Evolutionary conservation across 2,797 vertebrate genomes (phyloP).

Genomic region (Sebastes oblongus): DNA sequence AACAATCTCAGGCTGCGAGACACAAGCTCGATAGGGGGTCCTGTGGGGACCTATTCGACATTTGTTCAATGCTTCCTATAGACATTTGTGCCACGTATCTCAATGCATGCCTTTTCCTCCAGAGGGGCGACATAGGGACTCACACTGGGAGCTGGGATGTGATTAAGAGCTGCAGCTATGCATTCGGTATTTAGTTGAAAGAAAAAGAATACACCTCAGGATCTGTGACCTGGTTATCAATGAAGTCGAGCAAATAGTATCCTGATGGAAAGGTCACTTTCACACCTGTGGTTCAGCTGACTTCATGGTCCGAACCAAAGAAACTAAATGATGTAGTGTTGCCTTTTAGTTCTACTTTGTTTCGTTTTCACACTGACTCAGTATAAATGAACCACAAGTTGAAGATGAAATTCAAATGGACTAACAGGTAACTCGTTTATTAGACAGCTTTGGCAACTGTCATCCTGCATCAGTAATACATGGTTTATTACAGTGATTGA

Average conservation of each 20-base stretch:
- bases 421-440: neutral
- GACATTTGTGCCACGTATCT: constrained; percentile 46
- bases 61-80: constrained; percentile 60
- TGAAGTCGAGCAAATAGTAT: neutral
- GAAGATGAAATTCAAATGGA: neutral
- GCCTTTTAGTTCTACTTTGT: neutral
- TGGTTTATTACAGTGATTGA: neutral
- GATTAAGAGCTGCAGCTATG: constrained; percentile 44
- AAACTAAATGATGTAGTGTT: neutral
- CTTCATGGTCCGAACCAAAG: neutral
- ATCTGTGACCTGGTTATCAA: constrained; percentile 10
- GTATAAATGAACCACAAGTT: neutral
- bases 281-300: neutral
- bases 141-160: constrained; percentile 35
- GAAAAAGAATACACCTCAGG: neutral
- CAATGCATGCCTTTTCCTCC: constrained; percentile 26
- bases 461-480: neutral
- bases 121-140: neutral
- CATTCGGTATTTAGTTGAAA: constrained; percentile 11
- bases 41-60: constrained; percentile 50
- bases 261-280: neutral
- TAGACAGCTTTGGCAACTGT: neutral
- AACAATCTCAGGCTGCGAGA: constrained; percentile 36
- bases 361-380: neutral
- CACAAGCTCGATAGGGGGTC: constrained; percentile 62